Base-by-base conservation (phyloP, 2,888 invertebrate genomes). In the Leptinotarsa tumamoca region DNA sequence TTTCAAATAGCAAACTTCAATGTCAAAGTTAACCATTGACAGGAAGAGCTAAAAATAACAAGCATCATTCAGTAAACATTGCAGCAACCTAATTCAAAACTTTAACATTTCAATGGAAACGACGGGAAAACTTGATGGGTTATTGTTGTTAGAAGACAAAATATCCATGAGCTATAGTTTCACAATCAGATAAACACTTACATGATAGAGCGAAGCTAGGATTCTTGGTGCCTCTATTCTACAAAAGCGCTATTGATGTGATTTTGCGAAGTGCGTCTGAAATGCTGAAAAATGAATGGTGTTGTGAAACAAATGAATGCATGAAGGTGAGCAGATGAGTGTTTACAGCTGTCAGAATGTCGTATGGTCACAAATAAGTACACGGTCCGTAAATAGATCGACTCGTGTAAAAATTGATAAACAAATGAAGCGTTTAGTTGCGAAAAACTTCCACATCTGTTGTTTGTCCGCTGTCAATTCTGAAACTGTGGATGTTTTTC, bases 261-360 rank as follows among this genome's bases (percentile, higher is more conserved):
- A 14, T 54, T 43, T 52, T 49, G 21, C 67, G 70, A 49, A 70
- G 71, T 54, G 74, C 56, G 67, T 17, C 52, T 71, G 74, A 71
- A 72, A 72, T 27, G 27, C 63, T 27, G 43, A 68, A 61, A 61
- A 61, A 68, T 75, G 72, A 75, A 75, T 71, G 67, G 67, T 27
- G 67, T 71, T 74, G 74, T 71, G 67, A 71, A 67, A 71, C 58
- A 71, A 74, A 71, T 67, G 67, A 51, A 54, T 52, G 74, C 67
- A 67, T 67, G 70, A 51, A n/a, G 67, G 61, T 67, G 71, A 66
- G 43, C 15, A 4, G 23, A 18, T 61, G 15, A 43, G 43, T 63
- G 63, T 27, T 63, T 63, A 63, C 33, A 27, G 33, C 33, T 63
- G 63, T 63, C 33, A 58, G 27, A 63, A 43, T 27, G 63, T 33